Evolutionary conservation across 2,113 vertebrate species (phyloP), one percentile per base, ranked within the genome.

Genomic region (Podarcis muralis): DNA sequence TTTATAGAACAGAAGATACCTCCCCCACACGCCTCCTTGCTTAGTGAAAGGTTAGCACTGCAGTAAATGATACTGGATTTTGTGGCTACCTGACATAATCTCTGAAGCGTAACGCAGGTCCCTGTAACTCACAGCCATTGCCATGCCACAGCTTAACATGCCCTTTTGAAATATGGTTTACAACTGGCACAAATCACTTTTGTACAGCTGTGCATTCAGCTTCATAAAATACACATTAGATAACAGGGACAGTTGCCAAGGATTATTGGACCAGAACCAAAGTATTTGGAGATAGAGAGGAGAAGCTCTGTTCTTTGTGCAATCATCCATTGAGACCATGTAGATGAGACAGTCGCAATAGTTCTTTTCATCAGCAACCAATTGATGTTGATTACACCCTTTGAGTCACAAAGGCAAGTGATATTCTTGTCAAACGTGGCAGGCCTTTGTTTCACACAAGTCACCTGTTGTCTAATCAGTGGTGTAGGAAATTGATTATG

Each of bases 181-280:
- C 48, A 90, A 90, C 23, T 40, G 87, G 89, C 84, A 92, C 87
- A 93, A 95, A 95, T 92, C 94, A 95, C 89, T 88, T 95, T 91
- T 90, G 87, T 92, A 92, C 74, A 84, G 77, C 43, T 88, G 83
- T 84, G 86, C 66, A 79, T 93, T 94, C 0, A 0, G 91, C 93
- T 95, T 93, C 88, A 87, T 93, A 92, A 93, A 94, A 77, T 20
- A 90, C 93, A 80, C 83, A 90, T 91, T 87, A 94, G 59, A 65
- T 65, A 75, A 43, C 53, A 82, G 53, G 53, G 48, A 48, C 53
- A 81, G 6, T 75, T 82, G 79, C 68, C 68, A 82, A n/a, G 57
- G 35, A 40, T 25, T 74, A 53, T 43, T 82, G 79, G 68, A 75
- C 35, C 69, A 65, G 30, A 66, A 57, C 37, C 87, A 76, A 76